phyloP scores from a whole-genome alignment of 2,797 vertebrate genomes.

The Garrulus glandarius region DNA sequence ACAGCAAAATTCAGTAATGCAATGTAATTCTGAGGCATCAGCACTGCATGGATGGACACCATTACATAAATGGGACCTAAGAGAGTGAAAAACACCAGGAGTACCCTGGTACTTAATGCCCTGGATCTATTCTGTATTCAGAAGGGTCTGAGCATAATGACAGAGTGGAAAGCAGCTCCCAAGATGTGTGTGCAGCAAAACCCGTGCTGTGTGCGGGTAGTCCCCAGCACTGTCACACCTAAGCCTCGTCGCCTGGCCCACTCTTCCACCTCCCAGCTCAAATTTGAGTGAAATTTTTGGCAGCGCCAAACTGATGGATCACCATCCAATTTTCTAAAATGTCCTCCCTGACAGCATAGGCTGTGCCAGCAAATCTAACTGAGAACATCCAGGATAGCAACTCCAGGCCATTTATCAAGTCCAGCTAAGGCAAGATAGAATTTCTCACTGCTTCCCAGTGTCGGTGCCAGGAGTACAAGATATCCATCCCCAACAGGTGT shows the following conservation, averaged over 20 bases:
- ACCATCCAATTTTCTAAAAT: conserved; percentile 42
- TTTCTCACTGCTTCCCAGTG: neutral
- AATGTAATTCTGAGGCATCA: conserved; percentile 38
- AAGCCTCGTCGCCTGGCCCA: neutral
- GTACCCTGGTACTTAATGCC: neutral
- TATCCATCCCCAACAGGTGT: neutral
- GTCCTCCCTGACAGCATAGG: neutral
- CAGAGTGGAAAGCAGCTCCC: neutral
- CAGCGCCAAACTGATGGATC: conserved; percentile 47
- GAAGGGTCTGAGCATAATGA: neutral
- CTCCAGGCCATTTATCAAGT: neutral
- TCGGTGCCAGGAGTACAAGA: neutral
- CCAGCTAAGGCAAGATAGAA: neutral
- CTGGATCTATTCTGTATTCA: neutral
- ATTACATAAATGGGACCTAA: conserved; percentile 17
- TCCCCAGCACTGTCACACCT: neutral
- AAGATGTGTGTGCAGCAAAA: neutral
- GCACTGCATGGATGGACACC: neutral
- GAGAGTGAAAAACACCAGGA: neutral
- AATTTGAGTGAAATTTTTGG: conserved; percentile 20
- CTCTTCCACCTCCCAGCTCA: conserved; percentile 16
- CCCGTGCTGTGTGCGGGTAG: neutral
- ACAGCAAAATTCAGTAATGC: conserved; percentile 9
- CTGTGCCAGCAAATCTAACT: neutral
- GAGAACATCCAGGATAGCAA: neutral